phyloP scores from a whole-genome alignment of 2,888 invertebrate genomes.

The Andrena haemorrhoa region DNA sequence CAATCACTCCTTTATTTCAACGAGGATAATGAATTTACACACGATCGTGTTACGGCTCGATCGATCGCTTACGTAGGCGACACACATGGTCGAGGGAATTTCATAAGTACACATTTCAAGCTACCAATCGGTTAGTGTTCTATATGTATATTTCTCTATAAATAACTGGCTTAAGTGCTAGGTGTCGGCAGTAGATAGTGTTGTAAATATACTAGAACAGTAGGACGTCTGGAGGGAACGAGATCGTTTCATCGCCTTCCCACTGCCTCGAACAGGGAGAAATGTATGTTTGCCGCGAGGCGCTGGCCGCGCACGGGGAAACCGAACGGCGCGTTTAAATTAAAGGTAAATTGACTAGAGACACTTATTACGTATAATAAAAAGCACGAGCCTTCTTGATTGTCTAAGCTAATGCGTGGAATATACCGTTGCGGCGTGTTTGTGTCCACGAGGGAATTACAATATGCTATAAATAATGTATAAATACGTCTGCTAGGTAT shows the following conservation, averaged over 20 bases:
- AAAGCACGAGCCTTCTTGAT: constrained; percentile 79
- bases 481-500: constrained; percentile 46
- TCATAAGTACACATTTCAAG: constrained; percentile 36
- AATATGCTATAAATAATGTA: constrained; percentile 59
- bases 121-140: constrained; percentile 20
- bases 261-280: not conserved
- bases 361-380: constrained; percentile 69
- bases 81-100: constrained; percentile 25
- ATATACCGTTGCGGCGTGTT: constrained; percentile 44
- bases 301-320: not conserved
- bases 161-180: constrained; percentile 54
- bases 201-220: constrained; percentile 18
- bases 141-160: constrained; percentile 48
- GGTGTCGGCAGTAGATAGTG: constrained; percentile 32
- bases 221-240: not conserved
- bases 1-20: constrained; percentile 46
- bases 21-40: constrained; percentile 42
- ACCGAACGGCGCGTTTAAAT: constrained; percentile 37
- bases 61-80: constrained; percentile 18
- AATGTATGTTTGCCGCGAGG: not conserved
- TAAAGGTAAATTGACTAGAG: constrained; percentile 69
- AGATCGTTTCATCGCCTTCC: not conserved
- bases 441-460: constrained; percentile 28
- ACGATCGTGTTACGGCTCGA: constrained; percentile 7
- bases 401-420: constrained; percentile 68